These are phyloP conservation scores for Meloidogyne exigua DNA, from an alignment of 1,140 invertebrate species.

Conservation along the genomic window DNA sequence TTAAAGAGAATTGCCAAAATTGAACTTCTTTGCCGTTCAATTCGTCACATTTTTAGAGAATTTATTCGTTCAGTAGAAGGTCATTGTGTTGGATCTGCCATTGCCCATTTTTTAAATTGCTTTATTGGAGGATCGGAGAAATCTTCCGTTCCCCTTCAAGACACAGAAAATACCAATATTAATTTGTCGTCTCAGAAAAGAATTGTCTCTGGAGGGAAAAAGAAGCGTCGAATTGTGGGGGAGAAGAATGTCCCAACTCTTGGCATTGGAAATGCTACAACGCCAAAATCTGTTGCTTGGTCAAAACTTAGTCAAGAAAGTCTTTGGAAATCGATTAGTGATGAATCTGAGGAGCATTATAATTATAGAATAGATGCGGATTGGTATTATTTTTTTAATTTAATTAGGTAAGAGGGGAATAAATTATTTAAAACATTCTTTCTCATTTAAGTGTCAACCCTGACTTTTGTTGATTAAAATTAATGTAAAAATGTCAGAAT, in stretches of 20 bases:
- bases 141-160: not conserved
- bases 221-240: conserved; percentile 28
- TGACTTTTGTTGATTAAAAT: too few species aligned
- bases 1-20: conserved; percentile 36
- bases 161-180: not conserved
- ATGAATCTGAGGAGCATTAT: conserved; percentile 29
- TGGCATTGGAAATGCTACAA: conserved; percentile 5
- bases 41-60: conserved; percentile 37
- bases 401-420: too few species aligned
- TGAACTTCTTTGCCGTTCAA: conserved; percentile 29
- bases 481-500: too few species aligned
- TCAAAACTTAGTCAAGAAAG: conserved; percentile 22
- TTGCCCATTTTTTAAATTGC: conserved; percentile 42
- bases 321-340: conserved; percentile 27
- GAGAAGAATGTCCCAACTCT: not conserved
- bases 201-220: conserved; percentile 23
- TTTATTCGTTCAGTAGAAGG: conserved; percentile 30
- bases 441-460: too few species aligned
- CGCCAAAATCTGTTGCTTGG: conserved; percentile 28
- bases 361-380: conserved; percentile 20
- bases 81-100: conserved; percentile 23
- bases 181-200: conserved; percentile 8
- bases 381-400: not conserved
- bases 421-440: too few species aligned
- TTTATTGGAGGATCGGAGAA: conserved; percentile 26